These are phyloP conservation scores for Carassius auratus DNA, from an alignment of 2,113 vertebrate genomes.

Conservation along the genomic window DNA sequence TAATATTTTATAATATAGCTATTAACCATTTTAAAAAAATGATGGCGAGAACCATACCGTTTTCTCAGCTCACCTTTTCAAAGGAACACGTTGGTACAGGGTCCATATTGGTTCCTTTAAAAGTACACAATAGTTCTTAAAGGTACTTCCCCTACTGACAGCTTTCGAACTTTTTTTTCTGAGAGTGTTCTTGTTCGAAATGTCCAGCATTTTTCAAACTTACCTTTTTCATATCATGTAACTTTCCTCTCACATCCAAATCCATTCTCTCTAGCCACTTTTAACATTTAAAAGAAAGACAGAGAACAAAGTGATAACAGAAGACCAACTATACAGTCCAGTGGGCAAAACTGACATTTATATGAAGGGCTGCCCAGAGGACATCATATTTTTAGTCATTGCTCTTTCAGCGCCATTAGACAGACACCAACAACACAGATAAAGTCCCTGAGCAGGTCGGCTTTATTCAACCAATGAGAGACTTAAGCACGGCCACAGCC, in stretches of 20 bases:
- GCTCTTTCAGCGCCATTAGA: slow-evolving; percentile 22
- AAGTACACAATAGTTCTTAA: neutral
- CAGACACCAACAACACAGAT: slow-evolving; percentile 13
- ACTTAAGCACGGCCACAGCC: neutral
- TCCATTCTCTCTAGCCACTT: neutral
- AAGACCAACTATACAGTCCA: slow-evolving; percentile 18
- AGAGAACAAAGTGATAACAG: neutral
- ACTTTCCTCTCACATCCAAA: neutral
- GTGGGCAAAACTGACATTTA: slow-evolving; percentile 57
- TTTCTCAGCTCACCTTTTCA: neutral
- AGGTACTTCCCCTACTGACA: neutral
- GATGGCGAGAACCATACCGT: neutral
- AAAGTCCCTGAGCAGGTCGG: slow-evolving; percentile 7
- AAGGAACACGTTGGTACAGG: no score
- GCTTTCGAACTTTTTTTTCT: neutral
- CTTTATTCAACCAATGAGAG: slow-evolving; percentile 16
- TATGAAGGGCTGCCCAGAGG: slow-evolving; percentile 28
- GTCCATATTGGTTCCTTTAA: no score
- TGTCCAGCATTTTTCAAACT: neutral
- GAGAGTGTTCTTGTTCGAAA: neutral
- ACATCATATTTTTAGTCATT: slow-evolving; percentile 42
- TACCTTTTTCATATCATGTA: neutral
- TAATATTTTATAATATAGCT: neutral
- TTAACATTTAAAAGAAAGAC: slow-evolving; percentile 50
- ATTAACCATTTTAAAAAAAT: neutral